Conservation (phyloP, 2,888 invertebrate genomes). For the Calephelis perditalis region DNA sequence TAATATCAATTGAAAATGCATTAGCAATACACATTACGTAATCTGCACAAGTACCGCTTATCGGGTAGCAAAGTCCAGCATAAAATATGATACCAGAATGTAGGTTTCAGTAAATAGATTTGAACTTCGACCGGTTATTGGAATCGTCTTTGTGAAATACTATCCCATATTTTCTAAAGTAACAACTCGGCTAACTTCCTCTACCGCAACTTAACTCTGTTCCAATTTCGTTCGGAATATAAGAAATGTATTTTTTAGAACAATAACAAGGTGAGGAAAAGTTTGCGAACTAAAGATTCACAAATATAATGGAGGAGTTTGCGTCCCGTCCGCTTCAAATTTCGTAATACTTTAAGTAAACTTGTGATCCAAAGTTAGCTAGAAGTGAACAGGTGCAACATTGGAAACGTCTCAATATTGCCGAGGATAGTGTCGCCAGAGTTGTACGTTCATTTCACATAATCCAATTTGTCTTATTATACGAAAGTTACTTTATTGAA, state of each 20-base stretch:
- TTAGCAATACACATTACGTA: constrained; percentile 3
- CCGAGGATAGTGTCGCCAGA: constrained; percentile 20
- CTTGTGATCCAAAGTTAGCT: constrained; percentile 58
- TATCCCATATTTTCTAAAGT: constrained; percentile 51
- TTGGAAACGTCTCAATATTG: constrained; percentile 58
- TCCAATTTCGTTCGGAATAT: constrained; percentile 41
- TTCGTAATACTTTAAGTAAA: constrained; percentile 71
- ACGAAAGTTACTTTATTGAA: no score
- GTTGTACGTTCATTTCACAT: no score
- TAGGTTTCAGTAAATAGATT: constrained; percentile 40
- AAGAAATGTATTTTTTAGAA: constrained; percentile 40
- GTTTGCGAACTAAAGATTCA: constrained; percentile 57
- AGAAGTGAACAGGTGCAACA: constrained; percentile 61
- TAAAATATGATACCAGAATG: not conserved
- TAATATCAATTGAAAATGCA: not conserved
- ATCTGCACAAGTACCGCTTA: not conserved
- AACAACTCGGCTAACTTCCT: constrained; percentile 41
- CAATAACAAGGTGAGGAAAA: constrained; percentile 47
- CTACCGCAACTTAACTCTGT: constrained; percentile 33
- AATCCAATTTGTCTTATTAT: no score
- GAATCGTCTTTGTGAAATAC: constrained; percentile 46
- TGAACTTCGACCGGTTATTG: constrained; percentile 45
- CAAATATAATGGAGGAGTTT: constrained; percentile 56
- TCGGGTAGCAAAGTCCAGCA: not conserved
- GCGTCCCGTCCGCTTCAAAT: constrained; percentile 51